Base-by-base conservation (phyloP, 1,140 invertebrate genomes). In the Drosophila funebris region DNA sequence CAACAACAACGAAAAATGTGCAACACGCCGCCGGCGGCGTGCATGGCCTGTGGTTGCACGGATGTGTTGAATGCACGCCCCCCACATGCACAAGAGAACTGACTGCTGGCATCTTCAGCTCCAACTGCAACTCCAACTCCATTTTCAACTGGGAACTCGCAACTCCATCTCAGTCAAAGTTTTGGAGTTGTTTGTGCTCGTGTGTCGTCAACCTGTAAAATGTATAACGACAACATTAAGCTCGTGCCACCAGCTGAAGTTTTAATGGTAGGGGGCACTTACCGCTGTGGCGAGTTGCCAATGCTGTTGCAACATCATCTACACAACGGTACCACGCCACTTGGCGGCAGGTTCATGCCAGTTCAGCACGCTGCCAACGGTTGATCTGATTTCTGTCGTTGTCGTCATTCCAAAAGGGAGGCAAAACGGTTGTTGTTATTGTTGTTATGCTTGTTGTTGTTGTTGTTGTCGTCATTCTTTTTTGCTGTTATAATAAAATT, bases 181-280 rank as follows among this genome's bases (percentile, higher is more conserved):
- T 24, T 4, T 11, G 18, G n/a, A n/a, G n/a, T n/a, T n/a, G 13
- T 31, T 4, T 14, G 11, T 54, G 72, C 48, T 61, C 62, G 61
- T 74, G 77, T 76, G 73, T 76, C 68, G 80, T 78, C 83, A 87
- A 87, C 83, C 83, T 87, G 82, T 72, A 88, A 87, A 88, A 88
- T 83, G 78, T 89, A 89, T 88, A 88, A 88, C 83, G 78, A 89
- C 83, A 89, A 89, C 87, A 90, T 90, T 90, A 82, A 90, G 87
- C 87, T 90, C 87, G 87, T 90, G 87, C 87, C 87, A 90, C 78
- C 76, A 88, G 78, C 78, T 73, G 83, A 46, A 87, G 80, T 39
- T 33, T 36, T 41, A 70, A 61, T 54, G 50, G 33, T n/a, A 50
- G 18, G 24, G n/a, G 36, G 48, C 60, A 62, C 56, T 82, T 75